Base-by-base conservation (phyloP, 2,797 vertebrate genomes). In the Thripadectes ignobilis region DNA sequence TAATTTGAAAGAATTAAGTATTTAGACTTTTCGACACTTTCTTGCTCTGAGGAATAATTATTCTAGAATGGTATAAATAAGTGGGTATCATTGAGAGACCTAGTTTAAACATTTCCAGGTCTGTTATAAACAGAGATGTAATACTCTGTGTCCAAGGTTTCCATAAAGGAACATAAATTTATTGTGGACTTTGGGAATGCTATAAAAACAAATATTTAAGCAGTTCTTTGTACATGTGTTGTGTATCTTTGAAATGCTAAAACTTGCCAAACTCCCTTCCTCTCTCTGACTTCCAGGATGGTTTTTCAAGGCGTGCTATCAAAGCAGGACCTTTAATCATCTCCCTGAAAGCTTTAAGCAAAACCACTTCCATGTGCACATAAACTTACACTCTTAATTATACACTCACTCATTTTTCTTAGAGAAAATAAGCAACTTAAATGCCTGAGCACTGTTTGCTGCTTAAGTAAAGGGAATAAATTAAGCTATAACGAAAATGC, bases 311-410 rank as follows among this genome's bases (percentile, higher is more conserved):
- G 89, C 57, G 22, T 7, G 2, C 48, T 89, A 26, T 43, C 55
- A 55, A 61, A 68, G 38, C 23, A 76, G 39, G 73, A 71, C 18
- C 73, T 94, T 94, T 88, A 92, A 92, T 86, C 46, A 46, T 93
- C 79, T 88, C 85, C n/a, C 65, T 58, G 23, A 73, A 74, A 76
- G 30, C 71, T 92, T 78, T 61, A 85, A 94, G 34, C 27, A 18
- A 82, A 96, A 62, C 12, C 51, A 24, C 23, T 71, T 89, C 51
- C 21, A 7, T 26, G 38, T 76, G 36, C 58, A 22, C 24, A 36
- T 88, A 88, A 97, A 57, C 65, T 80, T 86, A 27, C 15, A 46
- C 41, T 95, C 95, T 89, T 94, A 96, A 94, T 96, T 95, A 88
- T 9, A 26, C 9, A 55, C 26, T 86, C 14, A 6, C 73, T 81